A percentile compares a stretch with the other conserved stretches of the same genome.
phyloP scores from a whole-genome alignment of 2,888 invertebrate species.

The Sepiola atlantica region DNA sequence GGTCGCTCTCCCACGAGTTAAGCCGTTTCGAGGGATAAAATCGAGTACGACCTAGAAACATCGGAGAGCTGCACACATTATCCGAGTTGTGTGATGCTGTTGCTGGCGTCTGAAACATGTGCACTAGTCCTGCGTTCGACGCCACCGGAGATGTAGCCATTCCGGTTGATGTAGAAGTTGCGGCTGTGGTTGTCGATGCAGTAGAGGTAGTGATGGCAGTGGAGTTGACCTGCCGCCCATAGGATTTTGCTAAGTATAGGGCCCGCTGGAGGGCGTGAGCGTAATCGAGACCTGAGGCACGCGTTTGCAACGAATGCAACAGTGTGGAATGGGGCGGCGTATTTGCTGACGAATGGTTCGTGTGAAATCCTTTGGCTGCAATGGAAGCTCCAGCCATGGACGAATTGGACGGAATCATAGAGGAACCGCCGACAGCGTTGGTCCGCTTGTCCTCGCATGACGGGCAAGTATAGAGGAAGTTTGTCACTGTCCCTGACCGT shows the following conservation, averaged over 20 bases:
- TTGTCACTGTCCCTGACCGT: neutral
- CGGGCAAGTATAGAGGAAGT: constrained; percentile 54
- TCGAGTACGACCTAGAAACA: constrained; percentile 34
- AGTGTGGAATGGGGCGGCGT: neutral
- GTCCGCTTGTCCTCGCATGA: constrained; percentile 62
- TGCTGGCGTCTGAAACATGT: constrained; percentile 43
- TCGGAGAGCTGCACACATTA: neutral
- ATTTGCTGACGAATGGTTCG: neutral
- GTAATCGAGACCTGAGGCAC: neutral
- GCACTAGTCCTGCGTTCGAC: constrained; percentile 51
- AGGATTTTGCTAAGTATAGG: constrained; percentile 43
- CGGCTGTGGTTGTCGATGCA: constrained; percentile 38
- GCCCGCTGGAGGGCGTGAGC: constrained; percentile 39
- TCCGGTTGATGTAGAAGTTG: neutral
- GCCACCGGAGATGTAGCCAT: neutral
- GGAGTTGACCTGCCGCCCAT: neutral
- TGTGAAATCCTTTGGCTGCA: neutral
- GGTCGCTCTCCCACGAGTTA: constrained; percentile 53
- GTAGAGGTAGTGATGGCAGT: neutral
- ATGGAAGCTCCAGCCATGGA: constrained; percentile 49
- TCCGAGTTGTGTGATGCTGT: neutral
- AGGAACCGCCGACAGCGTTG: neutral
- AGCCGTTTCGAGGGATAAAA: neutral
- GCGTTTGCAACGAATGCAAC: constrained; percentile 37
- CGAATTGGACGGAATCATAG: constrained; percentile 52